These are phyloP conservation scores for Goniozus legneri DNA, from an alignment of 1,140 invertebrate species.

Conservation along the genomic window DNA sequence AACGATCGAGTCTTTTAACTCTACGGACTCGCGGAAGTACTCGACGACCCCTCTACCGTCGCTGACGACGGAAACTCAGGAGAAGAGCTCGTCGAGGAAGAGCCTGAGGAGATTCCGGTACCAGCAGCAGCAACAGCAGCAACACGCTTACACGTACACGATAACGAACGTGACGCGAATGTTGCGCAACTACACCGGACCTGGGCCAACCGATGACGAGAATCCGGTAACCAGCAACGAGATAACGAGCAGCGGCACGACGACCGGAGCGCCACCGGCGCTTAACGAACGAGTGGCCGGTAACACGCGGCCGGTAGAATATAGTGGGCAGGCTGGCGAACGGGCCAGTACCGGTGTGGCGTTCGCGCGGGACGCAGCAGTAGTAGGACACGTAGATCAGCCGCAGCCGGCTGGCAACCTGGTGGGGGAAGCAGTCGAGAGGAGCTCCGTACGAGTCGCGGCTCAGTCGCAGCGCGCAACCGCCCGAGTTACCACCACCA, in stretches of 20 bases:
- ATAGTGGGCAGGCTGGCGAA: slow-evolving; percentile 11
- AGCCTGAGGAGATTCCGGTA: not conserved
- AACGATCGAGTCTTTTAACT: too few relatives aligned
- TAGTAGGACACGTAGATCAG: slow-evolving; percentile 11
- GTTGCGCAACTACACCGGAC: slow-evolving; percentile 51
- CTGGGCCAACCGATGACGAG: slow-evolving; percentile 35
- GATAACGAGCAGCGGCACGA: slow-evolving; percentile 32
- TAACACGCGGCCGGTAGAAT: not conserved
- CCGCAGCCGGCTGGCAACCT: too few relatives aligned
- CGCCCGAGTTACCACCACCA: slow-evolving; percentile 8
- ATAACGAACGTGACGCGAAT: slow-evolving; percentile 51
- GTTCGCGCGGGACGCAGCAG: slow-evolving; percentile 41
- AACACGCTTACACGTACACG: slow-evolving; percentile 50
- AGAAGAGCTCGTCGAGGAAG: not conserved
- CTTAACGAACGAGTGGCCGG: slow-evolving; percentile 20
- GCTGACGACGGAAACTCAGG: slow-evolving; percentile 3
- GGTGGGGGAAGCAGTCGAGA: slow-evolving; percentile 27
- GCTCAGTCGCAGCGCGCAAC: slow-evolving; percentile 16
- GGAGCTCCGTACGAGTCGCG: slow-evolving; percentile 14
- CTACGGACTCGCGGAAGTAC: too few relatives aligned
- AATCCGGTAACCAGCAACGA: slow-evolving; percentile 28
- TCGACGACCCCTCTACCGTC: slow-evolving; percentile 1
- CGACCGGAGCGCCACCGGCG: slow-evolving; percentile 21
- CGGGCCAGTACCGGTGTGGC: slow-evolving; percentile 47
- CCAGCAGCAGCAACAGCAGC: slow-evolving; percentile 25